These are phyloP conservation scores for Myrmecophaga tridactyla DNA, from an alignment of 2,113 vertebrate genomes.

Conservation along the genomic window DNA sequence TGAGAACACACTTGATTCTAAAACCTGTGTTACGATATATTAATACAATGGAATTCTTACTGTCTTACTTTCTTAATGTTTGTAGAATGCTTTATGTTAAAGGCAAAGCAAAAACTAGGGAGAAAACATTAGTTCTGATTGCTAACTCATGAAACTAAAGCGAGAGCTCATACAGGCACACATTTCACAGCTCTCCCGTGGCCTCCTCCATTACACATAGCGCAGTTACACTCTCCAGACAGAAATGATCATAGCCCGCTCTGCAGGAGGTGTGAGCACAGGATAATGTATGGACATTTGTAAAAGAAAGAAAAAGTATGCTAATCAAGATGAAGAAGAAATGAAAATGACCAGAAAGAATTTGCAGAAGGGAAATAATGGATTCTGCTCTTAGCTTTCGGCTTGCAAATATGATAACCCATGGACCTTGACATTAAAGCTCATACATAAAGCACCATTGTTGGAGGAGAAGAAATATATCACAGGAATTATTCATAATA, in stretches of 20 bases:
- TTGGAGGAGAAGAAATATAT: conserved; percentile 31
- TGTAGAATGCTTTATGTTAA: conserved; percentile 36
- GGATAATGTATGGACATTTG: neutral
- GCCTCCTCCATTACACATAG: neutral
- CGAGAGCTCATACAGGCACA: neutral
- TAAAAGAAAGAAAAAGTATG: neutral
- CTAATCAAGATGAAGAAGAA: neutral
- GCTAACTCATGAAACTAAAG: neutral
- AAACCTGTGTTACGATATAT: neutral
- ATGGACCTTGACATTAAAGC: neutral
- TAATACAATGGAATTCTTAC: neutral
- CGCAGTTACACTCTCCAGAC: neutral
- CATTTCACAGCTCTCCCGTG: neutral
- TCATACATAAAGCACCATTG: conserved; percentile 14
- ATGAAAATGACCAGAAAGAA: conserved; percentile 10
- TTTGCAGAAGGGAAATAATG: conserved; percentile 58
- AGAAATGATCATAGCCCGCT: conserved; percentile 40
- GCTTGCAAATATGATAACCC: conserved; percentile 52
- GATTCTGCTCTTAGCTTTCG: neutral
- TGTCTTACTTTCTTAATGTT: neutral
- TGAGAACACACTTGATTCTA: neutral
- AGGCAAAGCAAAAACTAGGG: neutral
- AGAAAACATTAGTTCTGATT: neutral
- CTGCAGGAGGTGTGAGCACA: neutral
- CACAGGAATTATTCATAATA: neutral